Conservation (phyloP, 2,113 vertebrate genomes). For the Corydoras sp. region DNA sequence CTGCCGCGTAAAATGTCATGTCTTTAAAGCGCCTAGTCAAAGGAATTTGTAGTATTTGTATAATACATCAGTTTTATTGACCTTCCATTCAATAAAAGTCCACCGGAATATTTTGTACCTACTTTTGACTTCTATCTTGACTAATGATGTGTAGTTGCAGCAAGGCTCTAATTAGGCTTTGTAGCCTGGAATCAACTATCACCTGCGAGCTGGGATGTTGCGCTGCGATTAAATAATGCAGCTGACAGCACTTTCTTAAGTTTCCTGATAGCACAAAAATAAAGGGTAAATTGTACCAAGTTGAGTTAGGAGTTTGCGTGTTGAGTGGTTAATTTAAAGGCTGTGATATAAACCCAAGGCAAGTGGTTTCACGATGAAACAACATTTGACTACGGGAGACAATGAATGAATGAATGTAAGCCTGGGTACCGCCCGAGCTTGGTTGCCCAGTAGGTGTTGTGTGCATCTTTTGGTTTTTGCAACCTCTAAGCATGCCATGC, state of each 20-base stretch:
- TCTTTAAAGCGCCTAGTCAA: no score
- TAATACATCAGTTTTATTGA: no score
- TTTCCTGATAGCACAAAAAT: constrained; percentile 42
- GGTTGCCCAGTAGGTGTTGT: no score
- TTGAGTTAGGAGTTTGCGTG: constrained; percentile 26
- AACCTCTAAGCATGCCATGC: no score
- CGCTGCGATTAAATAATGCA: constrained; percentile 47
- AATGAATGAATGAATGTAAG: constrained; percentile 4
- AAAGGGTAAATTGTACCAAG: constrained; percentile 46
- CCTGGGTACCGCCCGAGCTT: no score
- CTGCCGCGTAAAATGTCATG: no score
- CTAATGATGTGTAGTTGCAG: constrained; percentile 45
- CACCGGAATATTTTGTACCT: constrained; percentile 27
- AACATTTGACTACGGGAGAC: neutral
- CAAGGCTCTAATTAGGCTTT: constrained; percentile 51
- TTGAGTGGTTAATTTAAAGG: constrained; percentile 9
- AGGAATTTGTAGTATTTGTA: no score
- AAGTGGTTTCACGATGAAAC: constrained; percentile 4
- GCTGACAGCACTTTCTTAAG: constrained; percentile 46
- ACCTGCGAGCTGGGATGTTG: neutral
- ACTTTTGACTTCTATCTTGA: constrained; percentile 48
- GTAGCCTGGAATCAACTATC: constrained; percentile 52
- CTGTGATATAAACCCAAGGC: neutral
- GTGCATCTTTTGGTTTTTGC: no score
- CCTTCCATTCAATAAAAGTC: no score